Base-by-base conservation (phyloP, 2,888 invertebrate genomes). In the Dryomyza anilis region DNA sequence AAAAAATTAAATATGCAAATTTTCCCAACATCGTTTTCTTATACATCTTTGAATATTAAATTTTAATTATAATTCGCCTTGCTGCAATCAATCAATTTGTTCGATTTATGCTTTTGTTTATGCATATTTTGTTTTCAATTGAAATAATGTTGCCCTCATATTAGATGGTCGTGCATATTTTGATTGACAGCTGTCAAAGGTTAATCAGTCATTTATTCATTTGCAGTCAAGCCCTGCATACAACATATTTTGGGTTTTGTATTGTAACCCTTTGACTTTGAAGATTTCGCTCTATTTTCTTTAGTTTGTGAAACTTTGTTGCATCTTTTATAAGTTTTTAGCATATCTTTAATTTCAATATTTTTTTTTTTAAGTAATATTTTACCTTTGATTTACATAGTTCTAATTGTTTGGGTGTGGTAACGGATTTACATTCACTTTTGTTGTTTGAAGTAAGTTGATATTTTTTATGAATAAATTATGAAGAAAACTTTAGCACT, bases 111-210 rank as follows among this genome's bases (percentile, higher is more conserved):
- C 2, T 14, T 39, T 8, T 39, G 14, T 14, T 39, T 39, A 16
- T 39, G 43, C 43, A n/a, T 43, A 7, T 1, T 6, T 16, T 43
- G 43, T 43, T 43, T 19, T 43, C n/a, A n/a, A 16, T 43, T 43
- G 43, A 43, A 19, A 16, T 16, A 16, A 1, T 16, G 7, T 19
- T 3, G 4, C 46, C 46, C 21, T 46, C 46, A 16, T 21, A n/a
- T n/a, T n/a, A n/a, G 10, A 19, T 21, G 46, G 21, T 16, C 46
- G 10, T 50, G 58, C 45, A 55, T 45, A 14, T 70, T 72, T 57
- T 72, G 75, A 73, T 73, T 77, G 77, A 76, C 78, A 78, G 76
- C 74, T 78, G 78, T 77, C 78, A 78, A 71, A 70, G 73, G 73
- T 74, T 73, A 78, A 77, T 77, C 75, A 77, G 73, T 78, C 75